Percentiles rank a stretch among this genome's conserved stretches.
Conservation (phyloP, 2,888 invertebrate species). For the Campoplex capitator region DNA sequence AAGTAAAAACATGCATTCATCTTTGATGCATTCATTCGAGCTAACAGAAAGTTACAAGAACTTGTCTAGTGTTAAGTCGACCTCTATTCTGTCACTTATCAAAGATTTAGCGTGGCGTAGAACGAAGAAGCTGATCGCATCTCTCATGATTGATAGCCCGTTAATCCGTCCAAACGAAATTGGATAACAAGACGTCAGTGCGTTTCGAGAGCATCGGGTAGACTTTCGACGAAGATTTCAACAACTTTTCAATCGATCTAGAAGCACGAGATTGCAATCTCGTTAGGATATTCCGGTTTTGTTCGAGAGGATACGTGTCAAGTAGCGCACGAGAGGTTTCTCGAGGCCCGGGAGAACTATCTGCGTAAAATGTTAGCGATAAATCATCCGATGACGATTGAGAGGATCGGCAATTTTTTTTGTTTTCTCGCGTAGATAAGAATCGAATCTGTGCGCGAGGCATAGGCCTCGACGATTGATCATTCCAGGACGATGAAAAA, state of each 20-base stretch:
- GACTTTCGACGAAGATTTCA: not conserved
- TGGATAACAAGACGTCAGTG: not conserved
- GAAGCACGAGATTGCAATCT: slow-evolving; percentile 16
- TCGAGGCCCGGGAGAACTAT: not conserved
- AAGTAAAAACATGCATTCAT: not conserved
- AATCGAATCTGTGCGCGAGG: slow-evolving; percentile 2
- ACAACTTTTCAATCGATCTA: slow-evolving; percentile 17
- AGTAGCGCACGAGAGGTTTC: slow-evolving; percentile 19
- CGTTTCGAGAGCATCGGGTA: too few relatives aligned
- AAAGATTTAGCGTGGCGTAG: not conserved
- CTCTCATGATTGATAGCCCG: too few relatives aligned
- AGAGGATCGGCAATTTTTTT: not conserved
- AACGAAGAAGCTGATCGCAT: not conserved
- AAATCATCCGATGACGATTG: slow-evolving; percentile 15
- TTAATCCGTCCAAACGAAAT: not conserved
- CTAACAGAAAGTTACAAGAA: not conserved
- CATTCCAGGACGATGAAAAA: not conserved
- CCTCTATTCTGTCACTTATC: not conserved
- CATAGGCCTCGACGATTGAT: slow-evolving; percentile 2
- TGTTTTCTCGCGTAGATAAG: not conserved
- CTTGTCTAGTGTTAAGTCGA: not conserved
- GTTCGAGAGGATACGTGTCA: slow-evolving; percentile 4
- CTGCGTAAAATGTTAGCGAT: not conserved
- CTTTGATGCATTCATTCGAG: not conserved
- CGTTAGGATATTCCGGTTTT: slow-evolving; percentile 19